These are phyloP conservation scores for Pitangus sulphuratus DNA, from an alignment of 2,797 vertebrate genomes.

Conservation along the genomic window DNA sequence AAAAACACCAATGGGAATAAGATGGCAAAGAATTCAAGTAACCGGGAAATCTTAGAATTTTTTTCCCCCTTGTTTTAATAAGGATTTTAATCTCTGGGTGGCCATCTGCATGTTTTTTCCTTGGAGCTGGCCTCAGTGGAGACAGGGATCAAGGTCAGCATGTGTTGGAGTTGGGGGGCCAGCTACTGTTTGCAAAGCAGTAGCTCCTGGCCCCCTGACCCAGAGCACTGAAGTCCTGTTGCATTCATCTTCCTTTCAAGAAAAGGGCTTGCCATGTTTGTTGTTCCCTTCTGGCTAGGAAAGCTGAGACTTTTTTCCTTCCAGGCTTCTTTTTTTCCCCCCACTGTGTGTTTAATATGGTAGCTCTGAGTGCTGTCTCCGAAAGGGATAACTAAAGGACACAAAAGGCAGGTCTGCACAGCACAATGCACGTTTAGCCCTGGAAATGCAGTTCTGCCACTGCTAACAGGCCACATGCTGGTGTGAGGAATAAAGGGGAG, in stretches of 20 bases:
- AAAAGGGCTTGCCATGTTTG: background rate
- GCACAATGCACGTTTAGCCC: background rate
- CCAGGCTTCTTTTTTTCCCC: fast-evolving
- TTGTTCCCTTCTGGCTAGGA: background rate
- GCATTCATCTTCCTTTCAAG: background rate
- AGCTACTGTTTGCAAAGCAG: background rate
- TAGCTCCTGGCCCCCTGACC: background rate
- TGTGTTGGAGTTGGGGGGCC: fast-evolving
- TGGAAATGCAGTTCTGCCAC: background rate
- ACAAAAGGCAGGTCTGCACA: background rate
- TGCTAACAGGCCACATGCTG: background rate
- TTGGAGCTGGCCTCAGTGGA: background rate
- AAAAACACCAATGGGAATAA: background rate
- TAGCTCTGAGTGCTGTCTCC: background rate
- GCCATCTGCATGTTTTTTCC: background rate
- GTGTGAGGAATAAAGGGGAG: background rate
- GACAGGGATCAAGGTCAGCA: fast-evolving
- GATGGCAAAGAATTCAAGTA: background rate
- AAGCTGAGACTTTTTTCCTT: background rate
- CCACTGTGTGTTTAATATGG: fast-evolving
- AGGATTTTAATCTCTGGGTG: background rate
- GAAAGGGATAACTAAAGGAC: background rate
- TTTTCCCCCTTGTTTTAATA: background rate
- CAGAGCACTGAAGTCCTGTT: background rate
- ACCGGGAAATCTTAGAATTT: background rate